Evolutionary conservation across 2,888 invertebrate genomes (phyloP).

Genomic region (Ctena decussata): DNA sequence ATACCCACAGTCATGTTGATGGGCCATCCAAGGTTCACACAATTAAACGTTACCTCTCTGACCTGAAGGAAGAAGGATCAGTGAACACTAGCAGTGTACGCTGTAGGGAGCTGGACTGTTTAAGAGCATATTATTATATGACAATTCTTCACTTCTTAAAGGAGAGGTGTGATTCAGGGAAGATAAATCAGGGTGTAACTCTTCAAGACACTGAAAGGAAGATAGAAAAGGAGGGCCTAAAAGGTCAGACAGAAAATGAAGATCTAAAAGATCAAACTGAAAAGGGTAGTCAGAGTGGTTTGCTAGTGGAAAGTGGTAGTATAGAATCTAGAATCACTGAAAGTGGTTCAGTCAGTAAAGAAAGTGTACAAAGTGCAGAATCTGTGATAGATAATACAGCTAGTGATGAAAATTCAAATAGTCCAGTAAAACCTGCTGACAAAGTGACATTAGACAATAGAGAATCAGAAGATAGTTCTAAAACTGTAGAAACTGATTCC

Average conservation of each 20-base stretch:
- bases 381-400: not conserved
- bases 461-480: not conserved
- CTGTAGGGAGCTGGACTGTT: conserved; percentile 81
- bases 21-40: conserved; percentile 78
- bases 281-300: not conserved
- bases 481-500: not conserved
- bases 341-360: not conserved
- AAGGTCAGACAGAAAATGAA: conserved; percentile 4
- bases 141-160: conserved; percentile 75
- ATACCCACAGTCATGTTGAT: conserved; percentile 76
- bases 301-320: not conserved
- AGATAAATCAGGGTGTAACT: conserved; percentile 17
- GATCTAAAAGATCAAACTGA: not conserved
- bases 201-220: conserved; percentile 14
- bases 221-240: not conserved
- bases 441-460: not conserved
- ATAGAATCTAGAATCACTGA: not conserved
- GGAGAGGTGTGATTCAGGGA: conserved; percentile 53
- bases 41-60: conserved; percentile 78
- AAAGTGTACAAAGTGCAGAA: not conserved
- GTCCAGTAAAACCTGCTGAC: not conserved
- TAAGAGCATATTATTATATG: conserved; percentile 82
- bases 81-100: conserved; percentile 75
- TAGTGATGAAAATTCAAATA: not conserved
- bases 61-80: conserved; percentile 76